phyloP scores from a whole-genome alignment of 2,797 vertebrate genomes.

The Enteromius argenteus region DNA sequence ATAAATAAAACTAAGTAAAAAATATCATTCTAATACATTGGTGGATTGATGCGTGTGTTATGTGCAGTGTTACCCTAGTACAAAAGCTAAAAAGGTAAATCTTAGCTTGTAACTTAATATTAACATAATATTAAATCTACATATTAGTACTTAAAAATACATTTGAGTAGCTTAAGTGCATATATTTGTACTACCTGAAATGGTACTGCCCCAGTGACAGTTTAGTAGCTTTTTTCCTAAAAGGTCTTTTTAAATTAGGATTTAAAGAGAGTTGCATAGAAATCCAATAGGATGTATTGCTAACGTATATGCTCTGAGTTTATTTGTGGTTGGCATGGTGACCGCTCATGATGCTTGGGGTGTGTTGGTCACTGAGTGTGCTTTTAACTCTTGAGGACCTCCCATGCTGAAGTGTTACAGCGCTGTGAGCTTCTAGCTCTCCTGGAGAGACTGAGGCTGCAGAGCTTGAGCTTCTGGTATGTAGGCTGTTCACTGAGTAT shows the following conservation, averaged over 20 bases:
- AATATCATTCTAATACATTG: background rate
- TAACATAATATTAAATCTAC: background rate
- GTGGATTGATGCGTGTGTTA: background rate
- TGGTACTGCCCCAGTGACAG: background rate
- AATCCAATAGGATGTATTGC: background rate
- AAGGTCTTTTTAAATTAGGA: background rate
- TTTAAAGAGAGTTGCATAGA: background rate
- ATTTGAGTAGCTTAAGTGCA: background rate
- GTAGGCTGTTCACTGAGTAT: slow-evolving; percentile 20
- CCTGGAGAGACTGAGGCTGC: background rate
- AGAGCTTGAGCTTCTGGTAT: slow-evolving; percentile 17
- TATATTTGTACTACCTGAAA: background rate
- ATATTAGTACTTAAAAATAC: background rate
- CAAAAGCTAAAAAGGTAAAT: background rate
- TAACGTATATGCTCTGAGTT: background rate
- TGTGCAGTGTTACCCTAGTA: too few relatives aligned
- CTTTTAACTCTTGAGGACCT: slow-evolving; percentile 28
- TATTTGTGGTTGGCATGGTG: slow-evolving; percentile 45
- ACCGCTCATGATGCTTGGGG: slow-evolving; percentile 15
- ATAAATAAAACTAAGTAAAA: background rate
- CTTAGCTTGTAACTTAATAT: background rate
- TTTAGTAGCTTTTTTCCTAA: background rate
- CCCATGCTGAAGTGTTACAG: slow-evolving; percentile 27
- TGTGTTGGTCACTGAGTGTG: slow-evolving; percentile 15
- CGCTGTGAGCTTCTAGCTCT: background rate